These are phyloP conservation scores for Taphrorychus bicolor DNA, from an alignment of 2,888 invertebrate genomes.

Conservation along the genomic window DNA sequence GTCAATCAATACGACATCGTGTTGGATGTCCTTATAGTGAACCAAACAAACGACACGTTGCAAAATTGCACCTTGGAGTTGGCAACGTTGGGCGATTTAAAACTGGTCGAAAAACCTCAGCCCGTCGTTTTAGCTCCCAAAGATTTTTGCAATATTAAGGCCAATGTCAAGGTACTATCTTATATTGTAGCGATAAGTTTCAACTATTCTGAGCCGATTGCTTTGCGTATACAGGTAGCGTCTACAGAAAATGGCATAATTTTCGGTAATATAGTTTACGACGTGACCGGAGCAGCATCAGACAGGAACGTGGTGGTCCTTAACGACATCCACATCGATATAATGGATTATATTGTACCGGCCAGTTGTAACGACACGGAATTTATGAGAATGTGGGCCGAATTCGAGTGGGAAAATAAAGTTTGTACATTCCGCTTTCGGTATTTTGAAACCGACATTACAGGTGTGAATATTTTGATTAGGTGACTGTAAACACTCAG, in stretches of 20 bases:
- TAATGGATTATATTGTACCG: slow-evolving; percentile 99
- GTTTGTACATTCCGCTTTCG: too few relatives aligned
- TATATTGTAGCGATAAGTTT: too few relatives aligned
- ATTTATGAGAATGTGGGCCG: slow-evolving; percentile 99
- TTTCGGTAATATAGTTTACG: slow-evolving; percentile 99
- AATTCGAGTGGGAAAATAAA: slow-evolving; percentile 99
- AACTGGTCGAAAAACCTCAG: slow-evolving; percentile 96
- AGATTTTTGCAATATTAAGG: slow-evolving; percentile 98
- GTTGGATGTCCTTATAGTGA: slow-evolving; percentile 96
- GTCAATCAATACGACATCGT: slow-evolving; percentile 99
- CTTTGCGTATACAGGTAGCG: slow-evolving; percentile 60
- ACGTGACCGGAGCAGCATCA: slow-evolving; percentile 89
- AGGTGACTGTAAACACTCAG: slow-evolving; percentile 90
- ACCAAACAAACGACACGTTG: slow-evolving; percentile 97
- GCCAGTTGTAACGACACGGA: slow-evolving; percentile 93
- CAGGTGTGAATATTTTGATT: slow-evolving; percentile 1
- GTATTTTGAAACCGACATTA: background rate
- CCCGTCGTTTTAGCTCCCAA: slow-evolving; percentile 95
- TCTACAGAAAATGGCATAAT: slow-evolving; percentile 99
- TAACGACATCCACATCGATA: slow-evolving; percentile 99
- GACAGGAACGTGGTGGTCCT: slow-evolving; percentile 97
- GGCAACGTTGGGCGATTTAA: slow-evolving; percentile 96
- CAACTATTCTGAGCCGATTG: too few relatives aligned
- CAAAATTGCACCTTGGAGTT: slow-evolving; percentile 98
- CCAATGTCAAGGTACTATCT: slow-evolving; percentile 91